Evolutionary conservation across 2,797 vertebrate genomes (phyloP), one percentile per base, ranked within the genome.

Genomic region (Tokudaia muenninki): DNA sequence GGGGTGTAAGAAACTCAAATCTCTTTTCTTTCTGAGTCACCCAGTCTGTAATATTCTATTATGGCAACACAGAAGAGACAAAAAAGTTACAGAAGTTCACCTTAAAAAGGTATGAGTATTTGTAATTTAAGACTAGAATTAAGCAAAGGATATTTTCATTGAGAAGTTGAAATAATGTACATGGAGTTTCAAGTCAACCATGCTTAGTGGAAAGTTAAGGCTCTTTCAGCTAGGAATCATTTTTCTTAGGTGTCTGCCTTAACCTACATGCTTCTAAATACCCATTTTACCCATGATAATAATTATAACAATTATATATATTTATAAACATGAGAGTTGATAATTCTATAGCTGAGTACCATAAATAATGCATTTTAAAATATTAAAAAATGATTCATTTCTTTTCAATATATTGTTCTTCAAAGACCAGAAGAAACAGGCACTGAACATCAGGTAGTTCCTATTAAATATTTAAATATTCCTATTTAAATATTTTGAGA

Each of bases 401-500:
- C 0, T 95, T 95, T 90, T 87, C n/a, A 87, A 8, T 61, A 79
- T 63, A 67, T 83, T 94, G 50, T 79, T 89, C 13, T 83, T 90
- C 59, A 57, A 37, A 72, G 61, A 61, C 0, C 44, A 72, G 37
- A 63, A 83, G 29, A 87, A 94, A 82, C 8, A 96, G 78, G 75
- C 5, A 1, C 7, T 88, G 34, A 87, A 65, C 16, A 93, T 65
- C 29, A 77, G 2, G 29, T 96, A 41, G 41, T 41, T 41, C 41
- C 41, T 41, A 41, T 2, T 41, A 41, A 41, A 41, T 41, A 41
- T 41, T 41, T 41, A 41, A 41, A 41, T 41, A 41, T 41, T 41
- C 41, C 41, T 41, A 81, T 50, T 92, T 75, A 92, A 81, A 74
- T 95, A 92, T 94, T 87, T n/a, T 92, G 37, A 96, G 70, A 87